phyloP scores from a whole-genome alignment of 2,888 invertebrate genomes.

The Fissipunctia ypsillon region DNA sequence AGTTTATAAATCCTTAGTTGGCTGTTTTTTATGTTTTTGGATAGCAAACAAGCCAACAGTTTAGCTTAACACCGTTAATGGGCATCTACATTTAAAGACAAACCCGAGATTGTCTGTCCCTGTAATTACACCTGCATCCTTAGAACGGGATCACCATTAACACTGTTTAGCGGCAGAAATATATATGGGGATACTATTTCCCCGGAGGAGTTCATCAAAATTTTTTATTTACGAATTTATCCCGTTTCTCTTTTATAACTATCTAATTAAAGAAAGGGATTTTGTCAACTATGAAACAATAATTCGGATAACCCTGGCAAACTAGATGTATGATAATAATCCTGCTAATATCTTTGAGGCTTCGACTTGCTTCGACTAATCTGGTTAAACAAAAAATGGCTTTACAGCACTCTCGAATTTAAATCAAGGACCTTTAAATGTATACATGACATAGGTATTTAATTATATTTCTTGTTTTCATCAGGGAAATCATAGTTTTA shows the following conservation, averaged over 20 bases:
- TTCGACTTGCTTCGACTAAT: slow-evolving; percentile 10
- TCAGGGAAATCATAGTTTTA: not conserved
- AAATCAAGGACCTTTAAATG: slow-evolving; percentile 9
- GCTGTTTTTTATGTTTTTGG: not conserved
- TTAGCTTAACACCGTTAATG: no score
- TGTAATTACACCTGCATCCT: not conserved
- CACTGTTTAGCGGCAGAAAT: not conserved
- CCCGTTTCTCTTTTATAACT: not conserved
- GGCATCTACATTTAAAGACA: not conserved
- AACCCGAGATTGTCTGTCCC: not conserved
- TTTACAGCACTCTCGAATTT: not conserved
- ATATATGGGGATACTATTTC: not conserved
- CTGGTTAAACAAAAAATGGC: slow-evolving; percentile 12
- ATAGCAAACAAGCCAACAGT: not conserved
- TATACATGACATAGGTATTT: not conserved
- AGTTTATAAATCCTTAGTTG: not conserved
- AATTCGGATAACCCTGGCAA: not conserved
- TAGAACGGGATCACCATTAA: not conserved
- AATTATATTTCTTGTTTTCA: not conserved
- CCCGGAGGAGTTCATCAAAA: not conserved
- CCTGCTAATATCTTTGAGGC: slow-evolving; percentile 3
- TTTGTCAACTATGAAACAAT: not conserved
- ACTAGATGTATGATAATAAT: slow-evolving; percentile 13
- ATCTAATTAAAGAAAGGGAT: not conserved
- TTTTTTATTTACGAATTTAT: no score